Conservation (phyloP, 2,888 invertebrate species). For the Caenorhabditis sp. region DNA sequence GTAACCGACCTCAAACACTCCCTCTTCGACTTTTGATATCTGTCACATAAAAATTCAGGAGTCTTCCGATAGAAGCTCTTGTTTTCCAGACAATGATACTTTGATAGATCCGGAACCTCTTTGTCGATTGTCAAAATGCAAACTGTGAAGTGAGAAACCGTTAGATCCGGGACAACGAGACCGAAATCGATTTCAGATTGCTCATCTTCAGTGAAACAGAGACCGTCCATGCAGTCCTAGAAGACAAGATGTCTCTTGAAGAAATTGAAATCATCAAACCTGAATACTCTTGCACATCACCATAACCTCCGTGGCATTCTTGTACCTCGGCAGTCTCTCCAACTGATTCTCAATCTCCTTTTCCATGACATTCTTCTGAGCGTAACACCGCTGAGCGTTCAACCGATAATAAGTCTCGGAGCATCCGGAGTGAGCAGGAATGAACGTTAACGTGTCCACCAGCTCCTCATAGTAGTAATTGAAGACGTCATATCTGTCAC, state of each 20-base stretch:
- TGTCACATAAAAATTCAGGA: constrained; percentile 10
- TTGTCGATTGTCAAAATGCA: constrained; percentile 24
- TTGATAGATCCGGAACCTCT: constrained; percentile 6
- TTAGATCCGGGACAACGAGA: constrained; percentile 29
- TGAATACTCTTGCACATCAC: constrained; percentile 6
- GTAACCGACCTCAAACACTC: constrained; percentile 33
- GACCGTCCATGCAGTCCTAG: constrained; percentile 23
- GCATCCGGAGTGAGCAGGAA: constrained; percentile 33
- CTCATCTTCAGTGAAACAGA: constrained; percentile 31
- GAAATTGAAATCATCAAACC: not conserved
- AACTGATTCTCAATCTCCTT: constrained; percentile 25
- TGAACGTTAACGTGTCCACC: constrained; percentile 25
- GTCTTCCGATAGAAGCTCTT: constrained; percentile 17
- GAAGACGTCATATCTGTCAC: not conserved
- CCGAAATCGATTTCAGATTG: constrained; percentile 31
- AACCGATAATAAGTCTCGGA: constrained; percentile 25
- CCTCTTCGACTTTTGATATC: constrained; percentile 18
- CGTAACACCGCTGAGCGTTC: constrained; percentile 33
- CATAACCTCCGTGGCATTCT: constrained; percentile 16
- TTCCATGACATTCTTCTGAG: constrained; percentile 19
- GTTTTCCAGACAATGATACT: constrained; percentile 14
- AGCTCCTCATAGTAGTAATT: constrained; percentile 21
- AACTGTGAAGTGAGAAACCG: constrained; percentile 31
- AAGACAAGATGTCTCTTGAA: not conserved
- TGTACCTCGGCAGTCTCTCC: constrained; percentile 1